Conservation (phyloP, 2,888 invertebrate genomes). For the Cheilosia scutellata region DNA sequence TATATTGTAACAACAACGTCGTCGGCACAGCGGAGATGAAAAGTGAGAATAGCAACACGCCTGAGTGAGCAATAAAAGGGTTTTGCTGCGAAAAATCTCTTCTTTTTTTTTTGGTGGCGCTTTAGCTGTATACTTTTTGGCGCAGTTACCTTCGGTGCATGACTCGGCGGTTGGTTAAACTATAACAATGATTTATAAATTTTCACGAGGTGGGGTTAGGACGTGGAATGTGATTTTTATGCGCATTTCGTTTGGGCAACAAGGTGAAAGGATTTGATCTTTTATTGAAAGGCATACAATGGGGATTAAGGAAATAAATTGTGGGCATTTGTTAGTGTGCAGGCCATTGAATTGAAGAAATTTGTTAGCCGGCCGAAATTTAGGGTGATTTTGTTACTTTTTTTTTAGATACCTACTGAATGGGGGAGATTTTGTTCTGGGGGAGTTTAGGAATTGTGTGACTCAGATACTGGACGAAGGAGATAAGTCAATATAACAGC, state of each 20-base stretch:
- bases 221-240: constrained; percentile 65
- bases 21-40: constrained; percentile 54
- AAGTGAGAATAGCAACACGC: constrained; percentile 73
- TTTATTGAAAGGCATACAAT: constrained; percentile 66
- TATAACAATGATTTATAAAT: constrained; percentile 75
- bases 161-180: constrained; percentile 72
- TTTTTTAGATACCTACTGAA: constrained; percentile 8
- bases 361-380: constrained; percentile 24
- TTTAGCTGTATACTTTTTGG: constrained; percentile 50
- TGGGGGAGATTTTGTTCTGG: not conserved
- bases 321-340: constrained; percentile 70
- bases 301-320: constrained; percentile 72
- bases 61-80: constrained; percentile 76
- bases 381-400: constrained; percentile 20
- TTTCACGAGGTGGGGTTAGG: constrained; percentile 6
- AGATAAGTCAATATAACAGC: too few relatives aligned
- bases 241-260: constrained; percentile 66
- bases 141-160: constrained; percentile 68
- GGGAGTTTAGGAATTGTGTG: not conserved
- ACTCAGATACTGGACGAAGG: not conserved
- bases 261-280: constrained; percentile 75
- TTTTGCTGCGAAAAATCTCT: constrained; percentile 53
- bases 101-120: constrained; percentile 17
- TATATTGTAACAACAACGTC: constrained; percentile 32
- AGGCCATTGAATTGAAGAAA: constrained; percentile 67